Evolutionary conservation across 2,113 vertebrate species (phyloP).

Genomic region (Coracopsis vasa): DNA sequence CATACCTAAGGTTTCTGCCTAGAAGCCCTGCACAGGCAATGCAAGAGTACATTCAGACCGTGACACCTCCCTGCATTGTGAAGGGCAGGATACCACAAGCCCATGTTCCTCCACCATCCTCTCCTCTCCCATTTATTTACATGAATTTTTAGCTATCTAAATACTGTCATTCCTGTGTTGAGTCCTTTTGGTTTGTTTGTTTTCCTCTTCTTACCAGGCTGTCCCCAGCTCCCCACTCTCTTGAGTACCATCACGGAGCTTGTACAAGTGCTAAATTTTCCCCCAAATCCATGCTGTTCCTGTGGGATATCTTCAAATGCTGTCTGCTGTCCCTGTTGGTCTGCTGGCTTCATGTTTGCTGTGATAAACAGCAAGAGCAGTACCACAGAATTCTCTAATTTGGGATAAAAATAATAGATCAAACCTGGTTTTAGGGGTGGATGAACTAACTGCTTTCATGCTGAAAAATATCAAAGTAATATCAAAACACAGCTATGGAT

Average conservation of each 20-base stretch:
- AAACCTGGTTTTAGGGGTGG: neutral
- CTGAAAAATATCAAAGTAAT: neutral
- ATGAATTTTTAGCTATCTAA: neutral
- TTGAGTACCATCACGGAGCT: neutral
- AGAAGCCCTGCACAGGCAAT: neutral
- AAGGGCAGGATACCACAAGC: neutral
- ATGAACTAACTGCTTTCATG: neutral
- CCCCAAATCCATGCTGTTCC: neutral
- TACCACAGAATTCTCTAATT: conserved; percentile 9
- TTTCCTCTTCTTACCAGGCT: neutral
- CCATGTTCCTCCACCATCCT: neutral
- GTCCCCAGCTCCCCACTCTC: neutral
- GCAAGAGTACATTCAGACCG: neutral
- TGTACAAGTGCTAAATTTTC: conserved; percentile 3
- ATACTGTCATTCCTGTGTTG: neutral
- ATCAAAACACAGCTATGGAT: neutral
- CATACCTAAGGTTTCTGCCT: neutral
- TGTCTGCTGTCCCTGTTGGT: neutral
- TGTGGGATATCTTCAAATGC: conserved; percentile 27
- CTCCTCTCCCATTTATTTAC: neutral
- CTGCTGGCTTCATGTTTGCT: neutral
- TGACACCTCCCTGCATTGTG: neutral
- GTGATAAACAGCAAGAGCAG: neutral
- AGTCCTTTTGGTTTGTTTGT: conserved; percentile 1
- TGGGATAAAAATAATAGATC: conserved; percentile 29